phyloP scores from a whole-genome alignment of 1,140 invertebrate species.

The Chironomus striatipennis region DNA sequence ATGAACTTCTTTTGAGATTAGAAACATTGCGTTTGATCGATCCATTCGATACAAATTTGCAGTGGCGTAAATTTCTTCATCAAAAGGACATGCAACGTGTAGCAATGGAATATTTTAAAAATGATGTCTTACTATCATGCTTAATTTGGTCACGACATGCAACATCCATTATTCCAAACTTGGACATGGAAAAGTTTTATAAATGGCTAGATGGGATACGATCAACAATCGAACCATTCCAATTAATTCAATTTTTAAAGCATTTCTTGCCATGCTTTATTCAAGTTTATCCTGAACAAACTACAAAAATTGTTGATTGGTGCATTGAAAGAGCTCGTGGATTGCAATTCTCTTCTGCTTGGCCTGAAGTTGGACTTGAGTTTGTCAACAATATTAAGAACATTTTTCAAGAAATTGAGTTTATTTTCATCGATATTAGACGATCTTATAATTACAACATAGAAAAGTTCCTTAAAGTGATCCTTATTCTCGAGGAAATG shows the following conservation, averaged over 20 bases:
- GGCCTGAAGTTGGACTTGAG: conserved; percentile 38
- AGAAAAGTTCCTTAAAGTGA: conserved; percentile 33
- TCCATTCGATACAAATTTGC: conserved; percentile 36
- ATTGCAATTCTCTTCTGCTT: conserved; percentile 35
- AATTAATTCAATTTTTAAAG: conserved; percentile 36
- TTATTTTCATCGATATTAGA: conserved; percentile 35
- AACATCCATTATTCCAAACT: conserved; percentile 32
- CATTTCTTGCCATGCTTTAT: conserved; percentile 36
- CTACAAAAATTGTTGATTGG: conserved; percentile 37
- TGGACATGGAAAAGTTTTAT: conserved; percentile 32
- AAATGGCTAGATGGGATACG: conserved; percentile 34
- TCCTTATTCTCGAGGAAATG: conserved; percentile 35
- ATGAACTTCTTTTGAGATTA: conserved; percentile 35
- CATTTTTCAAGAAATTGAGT: conserved; percentile 36
- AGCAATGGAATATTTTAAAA: conserved; percentile 33
- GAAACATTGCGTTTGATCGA: conserved; percentile 38
- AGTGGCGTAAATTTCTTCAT: conserved; percentile 40
- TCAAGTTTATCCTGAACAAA: conserved; percentile 35
- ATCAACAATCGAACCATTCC: conserved; percentile 32
- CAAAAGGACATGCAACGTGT: conserved; percentile 33
- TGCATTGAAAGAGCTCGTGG: conserved; percentile 36
- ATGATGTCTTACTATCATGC: conserved; percentile 34
- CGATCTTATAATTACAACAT: conserved; percentile 36
- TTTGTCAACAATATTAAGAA: conserved; percentile 36
- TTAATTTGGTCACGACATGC: conserved; percentile 38